phyloP scores from a whole-genome alignment of 1,140 invertebrate genomes.

The Megalopta genalis region DNA sequence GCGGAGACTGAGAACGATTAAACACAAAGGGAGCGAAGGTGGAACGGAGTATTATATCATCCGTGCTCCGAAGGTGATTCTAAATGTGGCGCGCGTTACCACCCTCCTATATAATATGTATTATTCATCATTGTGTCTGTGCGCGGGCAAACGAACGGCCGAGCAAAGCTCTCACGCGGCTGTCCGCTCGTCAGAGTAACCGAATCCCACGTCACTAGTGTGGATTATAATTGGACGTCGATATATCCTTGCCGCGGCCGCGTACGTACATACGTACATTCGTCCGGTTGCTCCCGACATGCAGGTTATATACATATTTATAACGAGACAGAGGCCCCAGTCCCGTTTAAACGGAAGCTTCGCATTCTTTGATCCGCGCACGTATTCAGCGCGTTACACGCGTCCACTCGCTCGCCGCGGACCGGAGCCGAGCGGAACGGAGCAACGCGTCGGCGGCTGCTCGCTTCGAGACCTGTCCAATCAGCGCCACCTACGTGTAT shows the following conservation, averaged over 20 bases:
- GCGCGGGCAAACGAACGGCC: conserved; percentile 18
- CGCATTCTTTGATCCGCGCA: conserved; percentile 65
- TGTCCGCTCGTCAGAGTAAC: conserved; percentile 57
- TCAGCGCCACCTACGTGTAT: conserved; percentile 56
- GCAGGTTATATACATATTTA: conserved; percentile 54
- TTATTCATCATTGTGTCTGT: conserved; percentile 58
- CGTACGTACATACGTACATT: conserved; percentile 16
- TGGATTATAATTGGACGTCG: conserved; percentile 67
- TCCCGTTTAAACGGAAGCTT: conserved; percentile 55
- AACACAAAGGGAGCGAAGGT: neutral
- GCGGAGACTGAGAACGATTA: neutral
- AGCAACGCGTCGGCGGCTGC: too few species aligned
- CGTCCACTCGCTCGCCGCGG: neutral
- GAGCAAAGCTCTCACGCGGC: conserved; percentile 45
- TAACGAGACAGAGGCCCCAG: conserved; percentile 45
- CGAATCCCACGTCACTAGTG: conserved; percentile 62
- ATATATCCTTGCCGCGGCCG: conserved; percentile 58
- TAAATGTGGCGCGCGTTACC: conserved; percentile 49
- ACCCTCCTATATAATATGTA: conserved; percentile 50
- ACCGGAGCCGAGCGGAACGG: neutral
- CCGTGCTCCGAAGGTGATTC: conserved; percentile 24
- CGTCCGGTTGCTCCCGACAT: conserved; percentile 14
- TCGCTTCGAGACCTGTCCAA: conserved; percentile 48
- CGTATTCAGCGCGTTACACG: conserved; percentile 56
- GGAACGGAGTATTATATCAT: neutral